Percentiles rank a stretch among this genome's conserved stretches.
Evolutionary conservation across 1,140 invertebrate genomes (phyloP).

Genomic region (Coenobita brevimanus): DNA sequence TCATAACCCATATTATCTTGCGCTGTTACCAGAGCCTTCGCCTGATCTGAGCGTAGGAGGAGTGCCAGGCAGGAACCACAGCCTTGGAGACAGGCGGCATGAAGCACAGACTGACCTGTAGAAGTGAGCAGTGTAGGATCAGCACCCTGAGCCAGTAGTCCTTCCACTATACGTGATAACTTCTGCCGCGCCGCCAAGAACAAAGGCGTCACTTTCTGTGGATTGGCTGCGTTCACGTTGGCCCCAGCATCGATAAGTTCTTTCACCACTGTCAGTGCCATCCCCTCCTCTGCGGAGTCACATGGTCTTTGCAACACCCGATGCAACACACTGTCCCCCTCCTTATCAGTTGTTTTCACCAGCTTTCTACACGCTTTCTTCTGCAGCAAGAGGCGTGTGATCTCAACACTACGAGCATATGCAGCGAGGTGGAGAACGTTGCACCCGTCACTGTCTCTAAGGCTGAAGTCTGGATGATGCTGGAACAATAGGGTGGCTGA

Average conservation of each 20-base stretch:
- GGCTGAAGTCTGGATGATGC: slow-evolving; percentile 24
- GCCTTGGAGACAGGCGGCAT: slow-evolving; percentile 54
- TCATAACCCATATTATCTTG: slow-evolving; percentile 40
- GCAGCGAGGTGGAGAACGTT: slow-evolving; percentile 57
- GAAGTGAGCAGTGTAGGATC: slow-evolving; percentile 38
- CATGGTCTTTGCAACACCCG: slow-evolving; percentile 22
- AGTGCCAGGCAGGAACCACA: slow-evolving; percentile 31
- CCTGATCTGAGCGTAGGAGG: slow-evolving; percentile 31
- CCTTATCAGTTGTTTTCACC: background rate
- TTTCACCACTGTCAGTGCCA: slow-evolving; percentile 7
- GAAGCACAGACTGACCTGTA: slow-evolving; percentile 44
- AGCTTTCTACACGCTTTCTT: background rate
- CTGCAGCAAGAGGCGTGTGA: slow-evolving; percentile 20
- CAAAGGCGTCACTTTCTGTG: slow-evolving; percentile 33
- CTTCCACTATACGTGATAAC: slow-evolving; percentile 36
- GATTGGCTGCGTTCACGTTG: slow-evolving; percentile 39
- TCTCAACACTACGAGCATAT: slow-evolving; percentile 7
- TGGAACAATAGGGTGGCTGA: background rate
- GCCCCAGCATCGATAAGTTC: slow-evolving; percentile 28
- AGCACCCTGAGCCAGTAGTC: slow-evolving; percentile 29
- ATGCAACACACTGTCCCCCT: slow-evolving; percentile 47
- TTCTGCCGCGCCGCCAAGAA: slow-evolving; percentile 46
- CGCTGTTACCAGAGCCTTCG: slow-evolving; percentile 10
- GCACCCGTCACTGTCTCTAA: slow-evolving; percentile 31
- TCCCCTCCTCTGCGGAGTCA: slow-evolving; percentile 21